These are phyloP conservation scores for Mimumesa dahlbomi DNA, from an alignment of 2,888 invertebrate genomes.

Conservation along the genomic window DNA sequence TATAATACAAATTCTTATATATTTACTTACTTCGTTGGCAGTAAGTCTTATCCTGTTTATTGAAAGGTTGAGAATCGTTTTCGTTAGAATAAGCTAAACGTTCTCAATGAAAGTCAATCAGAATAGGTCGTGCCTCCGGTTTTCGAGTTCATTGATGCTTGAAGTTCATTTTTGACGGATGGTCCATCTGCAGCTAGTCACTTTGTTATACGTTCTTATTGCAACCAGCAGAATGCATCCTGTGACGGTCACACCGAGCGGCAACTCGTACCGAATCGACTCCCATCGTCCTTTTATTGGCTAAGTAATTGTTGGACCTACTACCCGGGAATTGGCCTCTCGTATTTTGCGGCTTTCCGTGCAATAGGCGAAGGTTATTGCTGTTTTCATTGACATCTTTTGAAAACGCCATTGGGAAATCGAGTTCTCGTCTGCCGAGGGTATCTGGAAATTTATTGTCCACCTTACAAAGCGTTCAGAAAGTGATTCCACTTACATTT, in stretches of 20 bases:
- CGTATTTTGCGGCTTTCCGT: slow-evolving; percentile 74
- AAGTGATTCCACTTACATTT: slow-evolving; percentile 1
- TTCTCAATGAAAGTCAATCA: slow-evolving; percentile 72
- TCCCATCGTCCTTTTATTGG: slow-evolving; percentile 69
- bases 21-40: no score
- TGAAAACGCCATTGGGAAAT: slow-evolving; percentile 45
- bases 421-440: slow-evolving; percentile 27
- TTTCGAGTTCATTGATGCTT: slow-evolving; percentile 77
- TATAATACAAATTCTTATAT: no score
- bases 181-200: slow-evolving; percentile 69
- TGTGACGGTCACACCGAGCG: slow-evolving; percentile 56
- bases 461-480: slow-evolving; percentile 20
- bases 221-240: slow-evolving; percentile 44
- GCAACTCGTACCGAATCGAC: slow-evolving; percentile 66
- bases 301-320: slow-evolving; percentile 78
- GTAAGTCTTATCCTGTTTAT: background rate
- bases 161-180: slow-evolving; percentile 75
- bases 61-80: slow-evolving; percentile 48
- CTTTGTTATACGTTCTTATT: slow-evolving; percentile 62
- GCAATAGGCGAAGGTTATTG: slow-evolving; percentile 72
- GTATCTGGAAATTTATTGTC: background rate
- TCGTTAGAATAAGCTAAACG: slow-evolving; percentile 34
- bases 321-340: slow-evolving; percentile 68
- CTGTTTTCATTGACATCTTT: slow-evolving; percentile 74
- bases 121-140: slow-evolving; percentile 68